Base-by-base conservation (phyloP, 2,888 invertebrate species). In the Eledone cirrhosa region DNA sequence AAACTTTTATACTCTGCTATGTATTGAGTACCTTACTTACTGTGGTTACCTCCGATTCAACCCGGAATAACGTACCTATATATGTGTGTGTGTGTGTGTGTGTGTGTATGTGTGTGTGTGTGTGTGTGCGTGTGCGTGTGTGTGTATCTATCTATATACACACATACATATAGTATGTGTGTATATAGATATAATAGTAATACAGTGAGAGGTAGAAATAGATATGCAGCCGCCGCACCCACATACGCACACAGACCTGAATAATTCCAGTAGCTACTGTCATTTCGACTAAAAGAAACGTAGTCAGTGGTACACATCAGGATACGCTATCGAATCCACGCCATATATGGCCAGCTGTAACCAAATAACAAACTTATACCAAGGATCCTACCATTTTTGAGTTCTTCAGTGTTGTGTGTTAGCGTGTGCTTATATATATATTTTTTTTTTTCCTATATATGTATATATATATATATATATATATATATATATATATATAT, bases 61-160 rank as follows among this genome's bases (percentile, higher is more conserved):
- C n/a, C n/a, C n/a, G n/a, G n/a, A n/a, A n/a, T n/a, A n/a, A 78
- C 16, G 67, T 65, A 78, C 16, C 67, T 65, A 78, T 13, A 78
- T 65, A 41, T 2, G 67, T 47, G 67, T 13, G 67, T 24, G 67
- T 14, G 67, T 22, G 67, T 41, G 8, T n/a, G n/a, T n/a, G n/a
- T n/a, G n/a, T n/a, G 8, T 7, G 8, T 41, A 41, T 0, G 8
- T 41, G 33, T 8, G 4, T 0, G 8, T 33, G 8, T 11, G 11
- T 11, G 41, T 41, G 11, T 41, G n/a, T n/a, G n/a, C n/a, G n/a
- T 7, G 8, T 41, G 8, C 0, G 8, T 41, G 33, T 8, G 4
- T 0, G 8, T 33, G 8, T 11, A 41, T 11, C 8, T 41, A 41
- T 41, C n/a, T 65, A 78, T 13, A 78, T 65, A 41, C 11, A 67